Evolutionary conservation across 2,888 invertebrate species (phyloP), one percentile per base, ranked within the genome.

Genomic region (Mythimna loreyi): DNA sequence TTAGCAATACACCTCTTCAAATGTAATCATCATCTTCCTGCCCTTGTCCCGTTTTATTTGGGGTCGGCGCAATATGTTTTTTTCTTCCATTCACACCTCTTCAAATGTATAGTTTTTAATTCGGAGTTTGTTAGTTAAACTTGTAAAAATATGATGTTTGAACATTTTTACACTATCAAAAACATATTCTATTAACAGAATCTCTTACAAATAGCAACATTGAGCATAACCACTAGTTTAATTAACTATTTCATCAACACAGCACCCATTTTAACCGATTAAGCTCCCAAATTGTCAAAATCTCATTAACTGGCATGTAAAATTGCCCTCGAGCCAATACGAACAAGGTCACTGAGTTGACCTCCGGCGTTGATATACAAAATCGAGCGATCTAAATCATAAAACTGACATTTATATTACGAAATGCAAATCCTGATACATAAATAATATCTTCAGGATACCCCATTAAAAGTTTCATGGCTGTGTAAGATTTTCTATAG

Each of bases 401-500:
- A 68, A 74, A 74, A 70, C 75, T 64, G 71, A 68, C 73, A 70
- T 80, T 81, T 78, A 74, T 78, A 74, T 78, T 79, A 70, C 28
- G 61, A 65, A 70, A 83, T 81, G 66, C 56, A 77, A 83, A 81
- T 83, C 59, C 50, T 57, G 50, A 62, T 65, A 68, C 72, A 75
- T 75, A 78, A 74, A 84, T 82, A 78, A 72, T 47, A 45, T 75
- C 68, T 69, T 67, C 47, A 55, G 53, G n/a, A 78, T 75, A 80
- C 55, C 53, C 67, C 57, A 72, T 72, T 80, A 67, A 67, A 64
- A 70, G 60, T 80, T 73, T 83, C 59, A 84, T 78, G 60, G 68
- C 28, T 50, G 33, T 78, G 68, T 75, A 64, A 76, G 63, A 78
- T 62, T 74, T 65, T 65, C 62, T 60, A 66, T 72, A 72, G 40